phyloP scores from a whole-genome alignment of 2,888 invertebrate species.

The Acanthopleura granulata region DNA sequence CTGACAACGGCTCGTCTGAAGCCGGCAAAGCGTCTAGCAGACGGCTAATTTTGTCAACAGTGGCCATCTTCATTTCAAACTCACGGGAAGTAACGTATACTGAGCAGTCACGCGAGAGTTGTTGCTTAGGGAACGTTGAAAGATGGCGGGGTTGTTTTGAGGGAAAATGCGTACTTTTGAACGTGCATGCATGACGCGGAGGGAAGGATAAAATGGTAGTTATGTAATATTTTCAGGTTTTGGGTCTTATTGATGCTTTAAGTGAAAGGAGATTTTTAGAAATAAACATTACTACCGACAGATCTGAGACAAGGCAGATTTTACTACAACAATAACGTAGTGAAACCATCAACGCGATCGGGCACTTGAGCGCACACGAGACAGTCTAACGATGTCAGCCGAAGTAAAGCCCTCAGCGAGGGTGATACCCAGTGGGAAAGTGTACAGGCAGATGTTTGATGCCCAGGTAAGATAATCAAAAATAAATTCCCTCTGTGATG shows the following conservation, averaged over 20 bases:
- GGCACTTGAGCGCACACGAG: no score
- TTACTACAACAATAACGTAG: no score
- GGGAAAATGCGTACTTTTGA: neutral
- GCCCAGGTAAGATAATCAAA: constrained; percentile 59
- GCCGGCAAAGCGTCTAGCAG: constrained; percentile 47
- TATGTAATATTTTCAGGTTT: no score
- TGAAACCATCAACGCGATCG: no score
- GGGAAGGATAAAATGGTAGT: no score
- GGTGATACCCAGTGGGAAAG: constrained; percentile 66
- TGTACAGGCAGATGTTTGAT: constrained; percentile 69
- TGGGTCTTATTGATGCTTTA: no score
- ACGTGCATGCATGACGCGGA: no score
- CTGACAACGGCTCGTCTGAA: constrained; percentile 40
- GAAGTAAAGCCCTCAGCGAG: constrained; percentile 32
- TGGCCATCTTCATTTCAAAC: constrained; percentile 32
- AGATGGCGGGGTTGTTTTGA: constrained; percentile 17
- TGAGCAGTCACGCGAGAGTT: neutral
- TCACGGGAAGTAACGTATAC: no score
- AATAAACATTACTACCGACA: no score
- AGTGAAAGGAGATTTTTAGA: no score
- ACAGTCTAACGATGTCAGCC: neutral
- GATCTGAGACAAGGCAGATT: no score
- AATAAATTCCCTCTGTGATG: no score
- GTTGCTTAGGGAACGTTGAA: constrained; percentile 21
- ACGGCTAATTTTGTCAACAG: constrained; percentile 35